Conservation (phyloP, 2,113 vertebrate genomes). For the Vimba vimba region DNA sequence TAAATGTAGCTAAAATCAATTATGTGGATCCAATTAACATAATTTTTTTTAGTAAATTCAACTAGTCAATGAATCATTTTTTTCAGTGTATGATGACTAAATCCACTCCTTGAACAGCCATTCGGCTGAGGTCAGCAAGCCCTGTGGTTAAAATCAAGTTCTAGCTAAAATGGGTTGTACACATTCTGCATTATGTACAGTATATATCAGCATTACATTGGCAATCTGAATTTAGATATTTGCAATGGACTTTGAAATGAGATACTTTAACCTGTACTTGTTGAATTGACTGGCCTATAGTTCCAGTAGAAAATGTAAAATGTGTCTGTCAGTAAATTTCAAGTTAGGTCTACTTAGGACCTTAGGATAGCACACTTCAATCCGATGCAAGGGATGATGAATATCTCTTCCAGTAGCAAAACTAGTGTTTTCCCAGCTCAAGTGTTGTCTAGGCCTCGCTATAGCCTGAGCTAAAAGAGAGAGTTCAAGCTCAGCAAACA, state of each 20-base stretch:
- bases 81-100: not conserved
- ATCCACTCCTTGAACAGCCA: not conserved
- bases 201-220: not conserved
- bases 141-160: not conserved
- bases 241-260: not conserved
- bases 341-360: not conserved
- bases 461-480: slow-evolving; percentile 2
- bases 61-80: no score
- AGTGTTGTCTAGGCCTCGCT: not conserved
- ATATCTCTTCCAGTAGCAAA: not conserved
- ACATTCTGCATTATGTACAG: not conserved
- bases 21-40: no score
- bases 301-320: not conserved
- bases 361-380: not conserved
- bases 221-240: not conserved
- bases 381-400: not conserved
- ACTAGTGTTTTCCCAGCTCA: not conserved
- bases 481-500: slow-evolving; percentile 23
- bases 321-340: not conserved
- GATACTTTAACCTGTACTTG: not conserved
- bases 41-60: no score
- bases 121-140: not conserved
- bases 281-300: not conserved
- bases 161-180: not conserved
- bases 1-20: no score